Evolutionary conservation across 2,113 vertebrate genomes (phyloP), one percentile per base, ranked within the genome.

Genomic region (Ranitomeya imitator): DNA sequence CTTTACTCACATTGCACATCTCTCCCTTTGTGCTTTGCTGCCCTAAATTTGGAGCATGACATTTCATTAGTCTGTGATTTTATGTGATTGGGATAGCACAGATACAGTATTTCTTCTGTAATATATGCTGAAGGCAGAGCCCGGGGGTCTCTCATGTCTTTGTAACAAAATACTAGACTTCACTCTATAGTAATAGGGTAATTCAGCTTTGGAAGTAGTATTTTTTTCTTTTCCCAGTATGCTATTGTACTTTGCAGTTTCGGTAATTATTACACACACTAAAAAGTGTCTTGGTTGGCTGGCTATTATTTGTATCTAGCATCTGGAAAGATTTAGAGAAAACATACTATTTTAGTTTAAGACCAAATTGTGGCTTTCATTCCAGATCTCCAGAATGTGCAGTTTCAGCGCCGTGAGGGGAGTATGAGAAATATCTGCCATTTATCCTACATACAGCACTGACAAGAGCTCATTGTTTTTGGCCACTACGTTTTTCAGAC

Each of bases 261-360:
- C 1, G 26, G 26, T 31, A 83, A 83, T 83, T 67, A 63, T 83
- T 83, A 21, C 60, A 67, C 60, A 65, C 61, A 2, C 60, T 67
- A 18, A 23, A 80, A 57, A 80, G 23, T 16, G 1, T 19, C 26
- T 37, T 80, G 61, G 60, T 80, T 61, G 55, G n/a, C 79, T 80
- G 16, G 31, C 7, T 59, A 79, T 57, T 26, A 79, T 79, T 79
- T 79, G 78, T 26, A 79, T 79, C 23, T 14, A 57, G 52, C n/a
- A 59, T 26, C 52, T 79, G 54, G 54, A 79, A 79, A 79, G 23
- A 79, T 59, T 79, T 79, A 79, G 61, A 37, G 61, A 26, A 83
- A 51, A 65, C 45, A 65, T 31, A 31, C 63, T 69, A 12, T 19
- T 83, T 83, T n/a, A n/a, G 8, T 76, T 61, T 37, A 51, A 51